A percentile compares a stretch with the other conserved stretches of the same genome.
These are phyloP conservation scores for Panthera leo DNA, from an alignment of 2,113 vertebrate genomes.

Conservation along the genomic window DNA sequence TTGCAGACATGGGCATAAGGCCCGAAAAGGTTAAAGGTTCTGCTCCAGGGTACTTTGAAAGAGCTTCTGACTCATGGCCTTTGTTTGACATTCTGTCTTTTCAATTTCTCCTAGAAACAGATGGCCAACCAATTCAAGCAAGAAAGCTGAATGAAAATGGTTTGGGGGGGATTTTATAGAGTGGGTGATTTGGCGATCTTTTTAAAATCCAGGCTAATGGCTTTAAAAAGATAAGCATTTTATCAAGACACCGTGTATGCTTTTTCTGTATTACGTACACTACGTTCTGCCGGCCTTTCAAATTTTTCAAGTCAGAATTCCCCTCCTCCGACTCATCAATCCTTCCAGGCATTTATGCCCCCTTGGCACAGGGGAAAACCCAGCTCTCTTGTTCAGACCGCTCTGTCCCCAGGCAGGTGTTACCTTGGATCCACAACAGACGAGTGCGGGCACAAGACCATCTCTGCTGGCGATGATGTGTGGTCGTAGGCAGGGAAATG, in stretches of 20 bases:
- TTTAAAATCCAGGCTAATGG: not conserved
- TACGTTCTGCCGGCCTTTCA: not conserved
- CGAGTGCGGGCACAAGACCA: too few relatives aligned
- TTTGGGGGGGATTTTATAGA: not conserved
- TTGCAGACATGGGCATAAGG: not conserved
- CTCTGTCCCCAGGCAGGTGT: not conserved
- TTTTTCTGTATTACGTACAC: not conserved
- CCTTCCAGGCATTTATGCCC: too few relatives aligned
- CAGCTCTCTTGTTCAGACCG: not conserved
- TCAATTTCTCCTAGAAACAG: not conserved
- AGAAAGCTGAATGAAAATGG: conserved; percentile 29
- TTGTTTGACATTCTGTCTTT: conserved; percentile 37
- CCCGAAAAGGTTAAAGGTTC: conserved; percentile 17
- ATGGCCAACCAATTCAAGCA: not conserved
- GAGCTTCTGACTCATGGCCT: conserved; percentile 23
- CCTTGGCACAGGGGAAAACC: not conserved
- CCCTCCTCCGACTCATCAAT: not conserved
- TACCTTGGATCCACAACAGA: not conserved
- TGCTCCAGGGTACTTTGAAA: conserved; percentile 22
- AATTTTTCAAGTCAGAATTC: not conserved
- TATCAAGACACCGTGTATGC: not conserved
- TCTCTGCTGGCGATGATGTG: not conserved
- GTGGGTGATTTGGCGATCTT: not conserved
- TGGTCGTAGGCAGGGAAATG: not conserved
- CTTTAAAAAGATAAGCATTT: not conserved